Base-by-base conservation (phyloP, 2,797 vertebrate species). In the Sarcoramphus papa region DNA sequence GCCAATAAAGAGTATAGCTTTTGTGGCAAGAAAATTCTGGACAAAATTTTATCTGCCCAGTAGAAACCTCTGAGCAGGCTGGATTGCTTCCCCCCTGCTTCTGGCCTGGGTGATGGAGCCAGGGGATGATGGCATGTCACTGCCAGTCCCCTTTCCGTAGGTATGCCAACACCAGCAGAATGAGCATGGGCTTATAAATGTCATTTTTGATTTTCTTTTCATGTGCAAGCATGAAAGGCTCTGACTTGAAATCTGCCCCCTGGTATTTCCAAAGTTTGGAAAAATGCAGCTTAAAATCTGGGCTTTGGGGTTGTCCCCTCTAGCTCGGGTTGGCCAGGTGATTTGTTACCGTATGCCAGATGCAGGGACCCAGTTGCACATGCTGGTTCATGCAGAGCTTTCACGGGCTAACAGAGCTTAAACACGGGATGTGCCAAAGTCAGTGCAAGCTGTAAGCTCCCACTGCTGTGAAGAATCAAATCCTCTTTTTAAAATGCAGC, bases 271-370 rank as follows among this genome's bases (percentile, higher is more conserved):
- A 43, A 50, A 64, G 31, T 40, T 47, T n/a, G 48, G 56, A 63
- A 69, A 37, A 92, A 50, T 6, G 8, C 25, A 60, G 2, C 22
- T 64, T 41, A 60, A 33, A 47, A 6, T 30, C 50, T n/a, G 50
- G 19, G 17, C 62, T 85, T 79, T 51, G 68, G 67, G 35, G 23
- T 2, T 10, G 20, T 31, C 74, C 31, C 25, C 14, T 67, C n/a
- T 43, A 4, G 19, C 82, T 65, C 0, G 0, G 30, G 9, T 27
- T 37, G 31, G 48, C 63, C 31, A 40, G 18, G 50, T 22, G 64
- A 23, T 76, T 56, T 64, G n/a, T 56, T 31, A 6, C 73, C 10
- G 0, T 3, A 0, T 13, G 60, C 67, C 11, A 2, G 30, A 9
- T 11, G 6, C 59, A 41, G 72, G 25, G 25, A 70, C 21, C 11